Percentiles rank a stretch among this genome's conserved stretches.
phyloP scores from a whole-genome alignment of 2,888 invertebrate genomes.

The Chalcis sispes region DNA sequence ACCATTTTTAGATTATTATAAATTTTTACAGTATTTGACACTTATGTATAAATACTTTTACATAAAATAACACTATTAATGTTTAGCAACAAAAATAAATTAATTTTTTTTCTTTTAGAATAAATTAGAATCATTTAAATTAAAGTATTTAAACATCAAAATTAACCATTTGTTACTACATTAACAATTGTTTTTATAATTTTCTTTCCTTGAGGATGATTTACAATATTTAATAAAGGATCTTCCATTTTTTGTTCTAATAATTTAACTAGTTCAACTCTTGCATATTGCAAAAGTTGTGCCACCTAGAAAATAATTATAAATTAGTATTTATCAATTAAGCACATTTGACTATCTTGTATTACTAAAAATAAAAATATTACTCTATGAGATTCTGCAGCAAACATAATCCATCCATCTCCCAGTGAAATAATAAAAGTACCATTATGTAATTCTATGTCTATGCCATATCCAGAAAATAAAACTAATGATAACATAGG shows the following conservation, averaged over 20 bases:
- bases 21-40: conserved; percentile 14
- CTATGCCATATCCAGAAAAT: conserved; percentile 83
- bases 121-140: conserved; percentile 39
- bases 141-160: background rate
- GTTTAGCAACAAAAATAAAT: conserved; percentile 38
- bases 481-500: conserved; percentile 84
- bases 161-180: conserved; percentile 46
- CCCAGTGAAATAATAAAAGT: conserved; percentile 85
- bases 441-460: conserved; percentile 85
- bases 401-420: conserved; percentile 89
- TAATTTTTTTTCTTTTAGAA: conserved; percentile 21
- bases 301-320: conserved; percentile 80
- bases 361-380: conserved; percentile 47
- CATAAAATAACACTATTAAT: conserved; percentile 24
- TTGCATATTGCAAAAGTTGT: conserved; percentile 87
- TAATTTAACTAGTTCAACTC: conserved; percentile 85
- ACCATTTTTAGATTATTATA: conserved; percentile 19
- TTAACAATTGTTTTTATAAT: conserved; percentile 87
- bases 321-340: conserved; percentile 8
- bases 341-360: too few relatives aligned
- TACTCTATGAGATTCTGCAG: conserved; percentile 86
- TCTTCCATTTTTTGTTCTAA: conserved; percentile 91
- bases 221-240: conserved; percentile 85
- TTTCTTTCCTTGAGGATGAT: conserved; percentile 85
- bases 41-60: conserved; percentile 15